Evolutionary conservation across 2,888 invertebrate species (phyloP).

Genomic region (Drosophila tanythrix): DNA sequence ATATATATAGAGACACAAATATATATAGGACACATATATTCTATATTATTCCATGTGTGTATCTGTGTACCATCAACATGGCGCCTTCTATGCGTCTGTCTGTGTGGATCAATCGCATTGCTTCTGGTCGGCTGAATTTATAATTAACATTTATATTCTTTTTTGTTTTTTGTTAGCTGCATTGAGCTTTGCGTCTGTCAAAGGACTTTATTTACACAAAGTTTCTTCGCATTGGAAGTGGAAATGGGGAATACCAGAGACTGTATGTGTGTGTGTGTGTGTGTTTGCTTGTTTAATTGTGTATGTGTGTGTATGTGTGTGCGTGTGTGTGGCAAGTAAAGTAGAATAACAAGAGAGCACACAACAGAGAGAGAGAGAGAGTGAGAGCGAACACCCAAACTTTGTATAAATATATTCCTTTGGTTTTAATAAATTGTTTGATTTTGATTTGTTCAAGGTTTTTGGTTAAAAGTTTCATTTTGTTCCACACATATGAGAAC

Average conservation of each 20-base stretch:
- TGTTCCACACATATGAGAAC: constrained; percentile 49
- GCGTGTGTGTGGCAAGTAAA: constrained; percentile 24
- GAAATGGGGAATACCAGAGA: constrained; percentile 22
- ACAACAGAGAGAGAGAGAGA: constrained; percentile 44
- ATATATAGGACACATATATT: constrained; percentile 31
- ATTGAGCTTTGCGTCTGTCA: constrained; percentile 52
- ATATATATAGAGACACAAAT: constrained; percentile 16
- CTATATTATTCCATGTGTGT: constrained; percentile 43
- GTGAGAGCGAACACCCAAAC: constrained; percentile 66
- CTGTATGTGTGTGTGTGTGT: constrained; percentile 20
- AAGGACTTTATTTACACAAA: constrained; percentile 85
- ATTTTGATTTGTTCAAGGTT: constrained; percentile 35
- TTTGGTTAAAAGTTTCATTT: constrained; percentile 40
- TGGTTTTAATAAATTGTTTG: constrained; percentile 45
- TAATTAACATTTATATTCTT: constrained; percentile 23
- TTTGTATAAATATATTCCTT: constrained; percentile 85
- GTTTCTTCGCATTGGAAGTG: constrained; percentile 68
- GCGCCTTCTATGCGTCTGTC: constrained; percentile 57
- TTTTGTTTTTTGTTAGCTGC: constrained; percentile 21
- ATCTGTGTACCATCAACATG: constrained; percentile 40
- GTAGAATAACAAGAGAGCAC: constrained; percentile 52
- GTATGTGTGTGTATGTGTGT: constrained; percentile 8
- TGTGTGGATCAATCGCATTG: constrained; percentile 79
- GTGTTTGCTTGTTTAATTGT: constrained; percentile 6
- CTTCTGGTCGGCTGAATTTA: constrained; percentile 63